Percentiles rank a stretch among this genome's conserved stretches.
Conservation (phyloP, 2,113 vertebrate species). For the Crotalus tigris region DNA sequence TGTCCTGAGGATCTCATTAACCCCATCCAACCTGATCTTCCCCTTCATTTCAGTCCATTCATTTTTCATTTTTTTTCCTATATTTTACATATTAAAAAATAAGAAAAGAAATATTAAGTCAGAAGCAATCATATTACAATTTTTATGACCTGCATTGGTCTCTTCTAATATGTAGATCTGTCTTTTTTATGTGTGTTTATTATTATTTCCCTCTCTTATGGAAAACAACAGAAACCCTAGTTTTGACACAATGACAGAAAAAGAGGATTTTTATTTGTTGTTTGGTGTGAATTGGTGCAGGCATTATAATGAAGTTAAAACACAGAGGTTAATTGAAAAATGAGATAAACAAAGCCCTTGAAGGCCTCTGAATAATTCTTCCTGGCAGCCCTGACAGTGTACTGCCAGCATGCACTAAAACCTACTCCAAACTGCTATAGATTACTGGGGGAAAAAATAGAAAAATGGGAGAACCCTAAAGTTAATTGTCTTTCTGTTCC, state of each 20-base stretch:
- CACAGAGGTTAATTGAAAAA: constrained; percentile 96
- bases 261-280: constrained; percentile 75
- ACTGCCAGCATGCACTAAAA: constrained; percentile 67
- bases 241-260: constrained; percentile 69
- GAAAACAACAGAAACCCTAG: constrained; percentile 40
- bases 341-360: constrained; percentile 86
- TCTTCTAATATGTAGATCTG: constrained; percentile 71
- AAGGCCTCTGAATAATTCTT: constrained; percentile 81
- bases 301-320: constrained; percentile 86
- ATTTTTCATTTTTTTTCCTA: not conserved
- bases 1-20: not conserved
- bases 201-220: not conserved
- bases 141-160: constrained; percentile 64
- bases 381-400: constrained; percentile 72
- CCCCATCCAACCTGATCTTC: not conserved
- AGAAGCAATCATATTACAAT: constrained; percentile 77
- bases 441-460: constrained; percentile 61
- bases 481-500: constrained; percentile 89
- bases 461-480: constrained; percentile 28
- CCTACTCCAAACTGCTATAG: constrained; percentile 74
- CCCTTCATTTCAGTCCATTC: not conserved
- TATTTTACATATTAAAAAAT: constrained; percentile 1
- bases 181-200: constrained; percentile 51
- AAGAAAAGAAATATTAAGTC: constrained; percentile 66
- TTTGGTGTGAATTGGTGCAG: constrained; percentile 78